Evolutionary conservation across 2,888 invertebrate species (phyloP), one percentile per base, ranked within the genome.

Genomic region (Pharmacophagus antenor): DNA sequence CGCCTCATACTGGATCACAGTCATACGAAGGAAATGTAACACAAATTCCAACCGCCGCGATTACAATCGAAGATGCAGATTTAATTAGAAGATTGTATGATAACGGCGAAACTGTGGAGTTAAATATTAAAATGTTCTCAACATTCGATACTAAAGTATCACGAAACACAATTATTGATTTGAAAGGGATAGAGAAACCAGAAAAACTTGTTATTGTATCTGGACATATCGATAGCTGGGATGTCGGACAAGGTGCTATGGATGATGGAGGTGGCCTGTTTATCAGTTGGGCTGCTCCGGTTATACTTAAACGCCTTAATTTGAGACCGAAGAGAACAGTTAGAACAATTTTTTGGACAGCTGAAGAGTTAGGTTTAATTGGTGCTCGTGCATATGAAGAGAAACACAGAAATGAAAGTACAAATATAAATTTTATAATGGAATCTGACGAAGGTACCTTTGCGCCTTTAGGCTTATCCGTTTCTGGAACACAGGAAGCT

Each of bases 151-250:
- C 91, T 0, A 91, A 86, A 18, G 85, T 78, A 10, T 96, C 96
- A 0, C 91, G 95, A 63, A 97, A 97, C 77, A 93, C 94, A 0
- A 81, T 96, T 8, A 92, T 93, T 1, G 96, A 97, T 81, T 85
- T 95, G 10, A 84, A 78, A 70, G 95, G 95, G 0, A 78, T 73
- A 0, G 67, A 74, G 23, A 55, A 76, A 2, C 81, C 84, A 2
- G 85, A 89, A 18, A 82, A 84, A 63, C 85, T 94, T 0, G 96
- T 96, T 0, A 88, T 97, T 20, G 92, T 96, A 18, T 95, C 96
- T 2, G 97, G 96, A 15, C 97, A 97, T 78, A 89, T 97, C 23
- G 97, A 97, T 73, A 95, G 95, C 73, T 97, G 96, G 96, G 96
- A 97, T 80, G 95, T 96, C 12, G 96, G 96, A 1, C 93, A 95